Percentiles rank a stretch among this genome's conserved stretches.
These are phyloP conservation scores for Gephyroberyx darwinii DNA, from an alignment of 2,797 vertebrate genomes.

Conservation along the genomic window DNA sequence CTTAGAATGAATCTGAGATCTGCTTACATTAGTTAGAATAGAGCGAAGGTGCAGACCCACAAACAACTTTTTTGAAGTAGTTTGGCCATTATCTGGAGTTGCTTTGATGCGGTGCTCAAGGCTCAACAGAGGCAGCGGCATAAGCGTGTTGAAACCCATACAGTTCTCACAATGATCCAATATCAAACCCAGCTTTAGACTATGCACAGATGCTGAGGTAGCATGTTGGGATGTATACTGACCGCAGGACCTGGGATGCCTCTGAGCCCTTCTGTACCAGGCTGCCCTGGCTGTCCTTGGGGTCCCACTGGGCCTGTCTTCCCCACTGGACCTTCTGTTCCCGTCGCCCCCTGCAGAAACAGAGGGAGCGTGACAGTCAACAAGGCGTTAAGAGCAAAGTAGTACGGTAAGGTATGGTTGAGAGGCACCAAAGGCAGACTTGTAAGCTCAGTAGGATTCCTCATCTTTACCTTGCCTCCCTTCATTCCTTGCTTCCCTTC, in stretches of 20 bases:
- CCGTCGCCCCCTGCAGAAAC: constrained; percentile 81
- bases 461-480: constrained; percentile 83
- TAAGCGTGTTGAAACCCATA: no score
- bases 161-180: neutral
- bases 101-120: neutral
- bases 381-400: neutral
- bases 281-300: constrained; percentile 86
- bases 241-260: constrained; percentile 92
- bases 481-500: constrained; percentile 89
- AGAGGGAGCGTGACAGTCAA: neutral
- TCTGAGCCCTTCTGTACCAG: constrained; percentile 86
- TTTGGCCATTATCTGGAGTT: neutral
- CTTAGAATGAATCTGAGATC: neutral
- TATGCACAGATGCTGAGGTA: constrained; percentile 11
- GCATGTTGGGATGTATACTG: constrained; percentile 68
- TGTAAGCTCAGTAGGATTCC: neutral
- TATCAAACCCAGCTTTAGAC: neutral
- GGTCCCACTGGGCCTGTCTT: constrained; percentile 87
- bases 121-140: neutral
- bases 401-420: neutral
- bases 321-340: constrained; percentile 82
- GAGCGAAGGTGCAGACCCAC: neutral
- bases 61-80: neutral
- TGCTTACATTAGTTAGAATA: neutral
- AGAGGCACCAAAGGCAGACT: neutral